phyloP scores from a whole-genome alignment of 2,797 vertebrate genomes.

The Iguana delicatissima region DNA sequence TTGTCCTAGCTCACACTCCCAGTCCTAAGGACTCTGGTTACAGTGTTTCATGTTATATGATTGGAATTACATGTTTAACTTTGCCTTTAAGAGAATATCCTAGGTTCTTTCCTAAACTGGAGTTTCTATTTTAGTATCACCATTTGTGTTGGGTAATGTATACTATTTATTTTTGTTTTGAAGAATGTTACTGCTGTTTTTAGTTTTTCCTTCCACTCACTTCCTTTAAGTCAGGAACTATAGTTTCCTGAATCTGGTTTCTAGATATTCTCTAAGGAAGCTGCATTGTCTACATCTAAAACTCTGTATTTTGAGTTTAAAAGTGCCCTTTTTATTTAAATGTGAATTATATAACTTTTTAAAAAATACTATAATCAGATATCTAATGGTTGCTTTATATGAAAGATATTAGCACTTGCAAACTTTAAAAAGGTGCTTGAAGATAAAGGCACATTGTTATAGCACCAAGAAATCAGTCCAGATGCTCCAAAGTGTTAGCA shows the following conservation, averaged over 20 bases:
- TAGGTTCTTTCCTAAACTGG: slow-evolving; percentile 43
- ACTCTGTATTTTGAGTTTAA: slow-evolving; percentile 63
- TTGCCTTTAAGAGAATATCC: slow-evolving; percentile 1
- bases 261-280: slow-evolving; percentile 74
- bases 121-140: slow-evolving; percentile 48
- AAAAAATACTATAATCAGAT: slow-evolving; percentile 63
- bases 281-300: slow-evolving; percentile 70
- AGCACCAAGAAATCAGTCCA: slow-evolving; percentile 43
- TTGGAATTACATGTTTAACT: not conserved
- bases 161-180: slow-evolving; percentile 69
- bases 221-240: slow-evolving; percentile 72
- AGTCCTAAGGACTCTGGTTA: not conserved
- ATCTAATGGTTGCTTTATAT: slow-evolving; percentile 58
- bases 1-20: not conserved
- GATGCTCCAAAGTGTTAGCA: slow-evolving; percentile 51
- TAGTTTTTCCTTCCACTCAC: slow-evolving; percentile 67
- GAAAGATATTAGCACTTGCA: slow-evolving; percentile 45
- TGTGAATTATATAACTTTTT: slow-evolving; percentile 54
- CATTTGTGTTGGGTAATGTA: slow-evolving; percentile 39
- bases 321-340: slow-evolving; percentile 64
- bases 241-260: slow-evolving; percentile 74
- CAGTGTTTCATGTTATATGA: not conserved
- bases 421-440: slow-evolving; percentile 50
- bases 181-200: slow-evolving; percentile 70
- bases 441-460: slow-evolving; percentile 53